Percentiles rank a stretch among this genome's conserved stretches.
Evolutionary conservation across 2,797 vertebrate genomes (phyloP).

Genomic region (Cephalopachus bancanus): DNA sequence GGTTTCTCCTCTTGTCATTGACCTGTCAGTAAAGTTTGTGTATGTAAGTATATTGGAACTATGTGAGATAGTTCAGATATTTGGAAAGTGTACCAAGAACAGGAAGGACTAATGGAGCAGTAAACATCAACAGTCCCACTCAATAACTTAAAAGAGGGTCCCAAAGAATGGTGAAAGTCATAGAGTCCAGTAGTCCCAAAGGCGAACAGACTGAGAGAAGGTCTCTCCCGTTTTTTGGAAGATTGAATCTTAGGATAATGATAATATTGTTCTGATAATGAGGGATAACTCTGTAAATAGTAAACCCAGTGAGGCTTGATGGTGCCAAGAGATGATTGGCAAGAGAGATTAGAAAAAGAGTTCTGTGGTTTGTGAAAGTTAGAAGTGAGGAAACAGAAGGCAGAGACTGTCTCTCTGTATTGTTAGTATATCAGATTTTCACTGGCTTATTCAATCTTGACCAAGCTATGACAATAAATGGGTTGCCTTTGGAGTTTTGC

Average conservation of each 20-base stretch:
- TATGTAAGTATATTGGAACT: neutral
- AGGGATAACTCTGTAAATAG: neutral
- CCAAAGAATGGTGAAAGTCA: neutral
- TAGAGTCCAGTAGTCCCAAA: neutral
- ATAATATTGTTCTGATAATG: neutral
- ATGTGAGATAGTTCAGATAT: neutral
- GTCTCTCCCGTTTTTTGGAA: neutral
- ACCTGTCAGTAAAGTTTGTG: neutral
- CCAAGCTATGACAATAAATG: neutral
- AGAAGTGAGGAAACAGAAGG: neutral
- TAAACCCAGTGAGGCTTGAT: neutral
- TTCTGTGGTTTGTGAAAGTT: neutral
- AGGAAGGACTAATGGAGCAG: neutral
- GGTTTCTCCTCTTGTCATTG: neutral
- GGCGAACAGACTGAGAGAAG: neutral
- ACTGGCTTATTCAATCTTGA: neutral
- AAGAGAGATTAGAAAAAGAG: slow-evolving; percentile 3
- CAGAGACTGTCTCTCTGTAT: neutral
- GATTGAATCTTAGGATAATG: neutral
- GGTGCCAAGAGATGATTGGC: neutral
- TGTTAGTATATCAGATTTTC: neutral
- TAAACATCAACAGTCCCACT: neutral
- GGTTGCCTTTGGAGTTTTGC: slow-evolving; percentile 6
- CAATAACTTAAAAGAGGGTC: neutral
- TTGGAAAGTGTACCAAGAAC: neutral